A percentile compares a stretch with the other conserved stretches of the same genome.
These are phyloP conservation scores for Ormyrus nitidulus DNA, from an alignment of 2,888 invertebrate species.

Conservation along the genomic window DNA sequence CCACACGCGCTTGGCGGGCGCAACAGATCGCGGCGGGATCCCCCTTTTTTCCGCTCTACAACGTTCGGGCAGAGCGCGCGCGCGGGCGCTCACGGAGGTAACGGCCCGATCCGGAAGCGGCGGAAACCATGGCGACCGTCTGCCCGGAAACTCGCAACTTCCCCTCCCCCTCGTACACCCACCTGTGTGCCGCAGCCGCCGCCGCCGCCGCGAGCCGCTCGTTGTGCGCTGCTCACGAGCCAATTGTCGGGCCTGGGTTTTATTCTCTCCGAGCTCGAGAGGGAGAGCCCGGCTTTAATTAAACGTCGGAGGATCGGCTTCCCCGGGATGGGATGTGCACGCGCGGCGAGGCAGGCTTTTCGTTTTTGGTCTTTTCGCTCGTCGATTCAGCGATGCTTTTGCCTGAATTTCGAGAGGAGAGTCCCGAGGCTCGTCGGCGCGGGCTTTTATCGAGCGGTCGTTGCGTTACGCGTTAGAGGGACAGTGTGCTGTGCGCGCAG, in stretches of 20 bases:
- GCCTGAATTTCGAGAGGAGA: no score
- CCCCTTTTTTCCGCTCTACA: slow-evolving; percentile 45
- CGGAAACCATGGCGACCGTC: slow-evolving; percentile 45
- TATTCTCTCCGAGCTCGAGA: no score
- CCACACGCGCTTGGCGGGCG: background rate
- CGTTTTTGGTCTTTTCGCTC: background rate
- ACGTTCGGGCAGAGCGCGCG: background rate
- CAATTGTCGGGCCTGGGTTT: no score
- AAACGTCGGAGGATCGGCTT: background rate
- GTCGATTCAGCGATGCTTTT: background rate
- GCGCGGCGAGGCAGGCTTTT: background rate
- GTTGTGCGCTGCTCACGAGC: background rate
- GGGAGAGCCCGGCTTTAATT: background rate
- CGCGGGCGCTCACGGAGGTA: background rate
- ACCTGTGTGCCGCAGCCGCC: background rate
- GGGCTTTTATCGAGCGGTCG: no score
- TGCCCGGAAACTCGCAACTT: slow-evolving; percentile 36
- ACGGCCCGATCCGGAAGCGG: slow-evolving; percentile 37
- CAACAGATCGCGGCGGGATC: slow-evolving; percentile 31
- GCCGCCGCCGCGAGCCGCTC: background rate
- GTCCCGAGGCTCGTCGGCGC: no score
- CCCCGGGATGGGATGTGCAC: background rate
- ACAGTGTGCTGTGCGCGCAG: no score
- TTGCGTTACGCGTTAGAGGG: no score
- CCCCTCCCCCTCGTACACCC: background rate